Conservation (phyloP, 1,140 invertebrate species). For the Holcopasites calliopsidis region DNA sequence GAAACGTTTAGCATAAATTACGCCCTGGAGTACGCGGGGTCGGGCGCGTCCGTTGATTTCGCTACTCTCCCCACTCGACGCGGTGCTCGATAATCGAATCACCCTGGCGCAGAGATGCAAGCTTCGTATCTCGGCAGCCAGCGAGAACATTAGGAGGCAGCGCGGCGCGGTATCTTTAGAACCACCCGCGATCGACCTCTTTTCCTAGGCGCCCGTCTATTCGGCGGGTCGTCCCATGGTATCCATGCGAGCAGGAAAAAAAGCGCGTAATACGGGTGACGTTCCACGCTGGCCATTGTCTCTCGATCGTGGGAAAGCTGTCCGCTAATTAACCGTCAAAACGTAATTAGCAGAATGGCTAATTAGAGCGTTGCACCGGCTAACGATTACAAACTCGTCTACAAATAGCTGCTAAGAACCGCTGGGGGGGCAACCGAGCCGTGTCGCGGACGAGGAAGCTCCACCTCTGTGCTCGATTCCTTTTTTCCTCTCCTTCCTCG, state of each 20-base stretch:
- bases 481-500: constrained; percentile 8
- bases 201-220: no score
- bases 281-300: constrained; percentile 18
- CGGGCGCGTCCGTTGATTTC: not conserved
- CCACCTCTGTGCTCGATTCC: not conserved
- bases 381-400: constrained; percentile 27
- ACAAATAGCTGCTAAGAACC: constrained; percentile 29
- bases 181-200: constrained; percentile 41
- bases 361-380: constrained; percentile 32
- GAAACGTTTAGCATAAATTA: constrained; percentile 70
- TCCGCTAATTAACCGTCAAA: constrained; percentile 38
- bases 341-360: constrained; percentile 35
- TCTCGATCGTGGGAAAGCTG: constrained; percentile 24
- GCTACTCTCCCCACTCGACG: constrained; percentile 15
- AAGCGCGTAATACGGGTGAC: not conserved
- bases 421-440: not conserved
- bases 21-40: constrained; percentile 34
- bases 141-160: no score
- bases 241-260: not conserved
- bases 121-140: no score
- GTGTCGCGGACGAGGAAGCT: constrained; percentile 8
- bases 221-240: no score
- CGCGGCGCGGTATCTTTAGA: constrained; percentile 43
- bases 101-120: no score
- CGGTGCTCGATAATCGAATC: no score